Evolutionary conservation across 1,140 invertebrate species (phyloP).

Genomic region (Zaprionus davidi): DNA sequence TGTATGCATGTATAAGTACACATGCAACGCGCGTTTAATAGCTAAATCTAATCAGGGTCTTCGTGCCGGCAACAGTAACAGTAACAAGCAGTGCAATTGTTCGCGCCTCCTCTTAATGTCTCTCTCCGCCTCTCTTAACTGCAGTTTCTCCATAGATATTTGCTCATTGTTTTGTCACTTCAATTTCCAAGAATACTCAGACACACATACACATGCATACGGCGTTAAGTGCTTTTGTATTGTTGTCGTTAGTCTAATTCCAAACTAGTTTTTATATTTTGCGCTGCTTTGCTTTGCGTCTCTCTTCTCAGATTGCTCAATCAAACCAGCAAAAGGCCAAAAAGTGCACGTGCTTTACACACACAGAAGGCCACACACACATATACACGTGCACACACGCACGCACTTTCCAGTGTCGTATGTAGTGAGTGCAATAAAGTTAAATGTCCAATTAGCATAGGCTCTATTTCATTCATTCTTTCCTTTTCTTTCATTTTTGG

Average conservation of each 20-base stretch:
- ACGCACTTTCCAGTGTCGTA: background rate
- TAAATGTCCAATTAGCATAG: slow-evolving; percentile 63
- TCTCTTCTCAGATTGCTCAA: slow-evolving; percentile 49
- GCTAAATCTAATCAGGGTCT: slow-evolving; percentile 43
- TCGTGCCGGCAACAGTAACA: slow-evolving; percentile 25
- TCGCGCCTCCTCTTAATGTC: background rate
- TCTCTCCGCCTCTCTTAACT: slow-evolving; percentile 1
- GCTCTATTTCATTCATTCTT: slow-evolving; percentile 8
- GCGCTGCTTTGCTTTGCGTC: background rate
- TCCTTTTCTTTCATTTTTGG: background rate
- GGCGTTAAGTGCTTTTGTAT: slow-evolving; percentile 10
- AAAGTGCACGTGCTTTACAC: slow-evolving; percentile 70
- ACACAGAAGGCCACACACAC: slow-evolving; percentile 26
- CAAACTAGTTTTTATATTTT: slow-evolving; percentile 43
- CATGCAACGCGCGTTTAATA: slow-evolving; percentile 28
- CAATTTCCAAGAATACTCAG: slow-evolving; percentile 40
- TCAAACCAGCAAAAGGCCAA: slow-evolving; percentile 22
- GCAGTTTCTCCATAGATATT: slow-evolving; percentile 33
- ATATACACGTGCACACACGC: background rate
- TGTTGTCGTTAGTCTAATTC: slow-evolving; percentile 37
- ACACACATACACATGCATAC: slow-evolving; percentile 7
- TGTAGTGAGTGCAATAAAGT: slow-evolving; percentile 50
- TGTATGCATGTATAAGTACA: slow-evolving; percentile 10
- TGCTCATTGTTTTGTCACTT: slow-evolving; percentile 36
- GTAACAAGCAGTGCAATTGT: background rate